Evolutionary conservation across 2,113 vertebrate genomes (phyloP), one percentile per base, ranked within the genome.

Genomic region (Eulacestoma nigropectus): DNA sequence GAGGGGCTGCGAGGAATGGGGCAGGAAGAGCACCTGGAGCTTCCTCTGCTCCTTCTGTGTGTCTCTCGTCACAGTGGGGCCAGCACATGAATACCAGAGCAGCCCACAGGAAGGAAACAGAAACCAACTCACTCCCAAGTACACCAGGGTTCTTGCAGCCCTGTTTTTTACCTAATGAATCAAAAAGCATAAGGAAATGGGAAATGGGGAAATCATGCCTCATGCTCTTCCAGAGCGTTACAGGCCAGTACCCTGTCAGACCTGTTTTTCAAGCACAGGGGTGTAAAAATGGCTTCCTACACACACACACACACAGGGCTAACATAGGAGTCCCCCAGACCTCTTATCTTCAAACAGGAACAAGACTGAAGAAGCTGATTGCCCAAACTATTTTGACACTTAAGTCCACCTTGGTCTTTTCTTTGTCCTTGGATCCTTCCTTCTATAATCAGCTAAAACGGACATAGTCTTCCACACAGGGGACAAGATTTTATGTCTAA

Each of bases 401-500:
- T 77, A 55, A 35, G 10, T 55, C 13, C 23, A 14, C 27, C 33
- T 68, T 35, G 16, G 33, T 69, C 27, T 57, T 42, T 79, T 93
- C 53, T 87, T 63, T 3, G 0, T 74, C 32, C 46, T 84, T 80
- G 69, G 18, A 37, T 59, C 17, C 2, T 9, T 53, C 27, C 30
- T 89, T 89, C 87, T 67, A 70, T 92, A 89, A 55, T 80, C 87
- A 94, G 78, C 72, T 92, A 81, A 84, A 97, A 93, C 16, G 35
- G 84, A 93, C 70, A 49, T 73, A 74, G n/a, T 89, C 81, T 96
- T 97, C 30, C 55, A 83, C 41, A 42, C 7, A 67, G 46, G 33
- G n/a, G 32, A 37, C 25, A 79, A 67, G 74, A 62, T 60, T 68
- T 77, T 65, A 39, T 42, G 11, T n/a, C 25, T 65, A 9, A 59